Evolutionary conservation across 2,113 vertebrate genomes (phyloP).

Genomic region (Antigone vipio): DNA sequence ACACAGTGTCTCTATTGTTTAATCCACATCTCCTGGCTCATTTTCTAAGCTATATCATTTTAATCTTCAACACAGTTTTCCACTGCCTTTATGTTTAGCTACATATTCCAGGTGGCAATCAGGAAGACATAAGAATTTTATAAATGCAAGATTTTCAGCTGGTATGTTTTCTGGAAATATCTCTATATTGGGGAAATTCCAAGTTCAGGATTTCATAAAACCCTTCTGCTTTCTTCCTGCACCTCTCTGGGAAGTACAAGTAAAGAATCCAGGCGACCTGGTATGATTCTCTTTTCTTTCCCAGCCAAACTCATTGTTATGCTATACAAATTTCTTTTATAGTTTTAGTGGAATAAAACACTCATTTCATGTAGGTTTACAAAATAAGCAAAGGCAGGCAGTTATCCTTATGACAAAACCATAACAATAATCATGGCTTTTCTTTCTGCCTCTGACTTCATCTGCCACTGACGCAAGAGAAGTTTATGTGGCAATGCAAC

Average conservation of each 20-base stretch:
- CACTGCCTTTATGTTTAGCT: neutral
- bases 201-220: neutral
- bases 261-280: neutral
- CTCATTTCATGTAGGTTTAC: neutral
- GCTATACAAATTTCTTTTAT: rapidly evolving
- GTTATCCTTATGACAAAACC: neutral
- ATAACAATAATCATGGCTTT: neutral
- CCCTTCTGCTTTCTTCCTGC: neutral
- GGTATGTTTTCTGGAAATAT: neutral
- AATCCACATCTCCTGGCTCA: neutral
- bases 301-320: neutral
- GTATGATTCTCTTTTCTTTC: neutral
- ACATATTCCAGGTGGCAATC: neutral
- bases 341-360: neutral
- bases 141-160: neutral
- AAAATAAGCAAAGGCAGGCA: neutral
- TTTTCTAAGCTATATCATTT: neutral
- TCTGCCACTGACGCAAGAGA: rapidly evolving
- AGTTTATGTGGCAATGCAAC: neutral
- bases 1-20: neutral
- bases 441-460: neutral
- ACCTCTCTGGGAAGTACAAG: neutral
- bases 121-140: neutral
- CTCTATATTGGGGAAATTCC: neutral
- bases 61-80: neutral